Conservation (phyloP, 2,113 vertebrate genomes). For the Mirza zaza region DNA sequence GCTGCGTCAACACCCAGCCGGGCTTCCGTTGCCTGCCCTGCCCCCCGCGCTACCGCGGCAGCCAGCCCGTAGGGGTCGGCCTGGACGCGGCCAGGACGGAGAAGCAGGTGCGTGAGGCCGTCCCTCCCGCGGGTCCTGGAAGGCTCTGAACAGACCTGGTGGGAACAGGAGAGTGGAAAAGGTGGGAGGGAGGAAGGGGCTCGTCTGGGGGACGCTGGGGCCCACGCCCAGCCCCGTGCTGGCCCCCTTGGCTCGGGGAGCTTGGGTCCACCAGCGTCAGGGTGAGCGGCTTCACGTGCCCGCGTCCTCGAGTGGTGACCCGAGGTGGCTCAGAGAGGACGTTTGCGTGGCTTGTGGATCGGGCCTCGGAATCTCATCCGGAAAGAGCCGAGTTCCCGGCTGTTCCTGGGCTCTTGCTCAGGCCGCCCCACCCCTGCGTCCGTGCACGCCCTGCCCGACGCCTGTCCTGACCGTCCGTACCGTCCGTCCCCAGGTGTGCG, state of each 20-base stretch:
- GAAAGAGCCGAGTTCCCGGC: accelerated
- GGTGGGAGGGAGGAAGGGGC: not conserved
- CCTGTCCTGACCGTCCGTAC: not conserved
- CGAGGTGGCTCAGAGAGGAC: not conserved
- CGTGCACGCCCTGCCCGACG: no score
- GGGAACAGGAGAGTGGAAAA: accelerated
- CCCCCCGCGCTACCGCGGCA: constrained; percentile 95
- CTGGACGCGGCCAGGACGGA: constrained; percentile 91
- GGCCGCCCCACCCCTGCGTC: no score
- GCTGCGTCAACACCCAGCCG: constrained; percentile 95
- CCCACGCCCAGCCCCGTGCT: accelerated
- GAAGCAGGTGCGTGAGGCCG: constrained; percentile 90
- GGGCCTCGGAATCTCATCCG: accelerated
- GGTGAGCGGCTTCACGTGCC: accelerated
- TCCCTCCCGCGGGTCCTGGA: accelerated
- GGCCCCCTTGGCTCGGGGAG: accelerated
- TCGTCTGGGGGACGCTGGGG: not conserved
- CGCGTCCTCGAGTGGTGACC: accelerated
- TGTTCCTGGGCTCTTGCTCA: not conserved
- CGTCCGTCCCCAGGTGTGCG: constrained; percentile 88
- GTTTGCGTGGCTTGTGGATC: not conserved
- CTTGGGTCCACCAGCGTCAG: accelerated
- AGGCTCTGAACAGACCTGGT: accelerated
- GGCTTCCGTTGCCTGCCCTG: constrained; percentile 98
- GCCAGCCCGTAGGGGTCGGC: constrained; percentile 93